A percentile compares a stretch with the other conserved stretches of the same genome.
Conservation (phyloP, 2,797 vertebrate genomes). For the Malurus splendens region DNA sequence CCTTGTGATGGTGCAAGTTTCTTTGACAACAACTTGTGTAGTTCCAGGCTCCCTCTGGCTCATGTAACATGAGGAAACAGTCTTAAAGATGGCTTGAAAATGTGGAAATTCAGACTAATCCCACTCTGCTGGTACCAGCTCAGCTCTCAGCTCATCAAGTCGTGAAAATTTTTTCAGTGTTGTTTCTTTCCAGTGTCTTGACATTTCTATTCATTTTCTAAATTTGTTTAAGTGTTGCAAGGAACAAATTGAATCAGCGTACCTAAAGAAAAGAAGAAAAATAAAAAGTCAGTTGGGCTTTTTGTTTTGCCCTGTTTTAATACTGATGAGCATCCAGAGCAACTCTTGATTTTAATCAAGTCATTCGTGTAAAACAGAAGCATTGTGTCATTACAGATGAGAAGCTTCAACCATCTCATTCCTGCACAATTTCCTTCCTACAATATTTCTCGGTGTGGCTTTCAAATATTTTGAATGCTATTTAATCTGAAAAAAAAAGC, state of each 20-base stretch:
- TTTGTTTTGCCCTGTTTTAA: neutral
- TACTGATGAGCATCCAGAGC: neutral
- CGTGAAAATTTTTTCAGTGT: neutral
- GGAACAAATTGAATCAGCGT: neutral
- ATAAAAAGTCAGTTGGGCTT: neutral
- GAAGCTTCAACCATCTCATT: neutral
- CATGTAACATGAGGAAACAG: conserved; percentile 66
- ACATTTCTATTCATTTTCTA: neutral
- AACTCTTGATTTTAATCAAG: neutral
- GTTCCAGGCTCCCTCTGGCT: conserved; percentile 68
- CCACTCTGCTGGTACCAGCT: neutral
- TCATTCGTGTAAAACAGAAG: neutral
- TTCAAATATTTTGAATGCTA: neutral
- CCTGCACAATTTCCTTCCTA: neutral
- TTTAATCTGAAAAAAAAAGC: neutral
- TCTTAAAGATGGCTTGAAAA: conserved; percentile 51
- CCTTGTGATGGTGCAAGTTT: conserved; percentile 75
- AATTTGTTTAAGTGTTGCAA: neutral
- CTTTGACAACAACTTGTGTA: conserved; percentile 69
- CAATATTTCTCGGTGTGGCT: neutral
- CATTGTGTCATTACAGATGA: neutral
- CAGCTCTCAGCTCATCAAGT: neutral
- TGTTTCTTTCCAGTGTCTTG: neutral
- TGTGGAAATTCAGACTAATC: neutral
- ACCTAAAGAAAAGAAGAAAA: neutral